Conservation (phyloP, 2,797 vertebrate genomes). For the Argyrosomus regius region DNA sequence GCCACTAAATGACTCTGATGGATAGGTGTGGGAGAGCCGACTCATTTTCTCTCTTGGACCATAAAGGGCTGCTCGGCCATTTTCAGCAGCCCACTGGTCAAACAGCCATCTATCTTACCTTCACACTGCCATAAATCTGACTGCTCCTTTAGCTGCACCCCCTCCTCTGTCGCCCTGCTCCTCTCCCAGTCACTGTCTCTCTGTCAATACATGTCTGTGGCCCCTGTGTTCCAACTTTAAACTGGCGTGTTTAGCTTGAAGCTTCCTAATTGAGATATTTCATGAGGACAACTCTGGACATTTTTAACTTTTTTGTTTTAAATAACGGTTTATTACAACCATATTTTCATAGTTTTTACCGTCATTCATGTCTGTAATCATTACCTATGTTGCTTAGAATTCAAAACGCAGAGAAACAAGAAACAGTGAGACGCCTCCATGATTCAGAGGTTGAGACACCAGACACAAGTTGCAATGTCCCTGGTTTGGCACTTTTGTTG, state of each 20-base stretch:
- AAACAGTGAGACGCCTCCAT: not conserved
- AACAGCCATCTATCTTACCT: constrained; percentile 78
- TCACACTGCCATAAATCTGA: constrained; percentile 76
- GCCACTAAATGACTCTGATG: constrained; percentile 81
- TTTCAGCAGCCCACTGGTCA: constrained; percentile 83
- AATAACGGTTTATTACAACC: not conserved
- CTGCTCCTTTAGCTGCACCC: constrained; percentile 47
- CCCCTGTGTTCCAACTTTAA: not conserved
- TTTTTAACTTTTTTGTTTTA: not conserved
- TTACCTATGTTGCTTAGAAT: not conserved
- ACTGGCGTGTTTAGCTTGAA: not conserved
- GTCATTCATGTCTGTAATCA: not conserved
- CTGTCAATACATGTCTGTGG: not conserved
- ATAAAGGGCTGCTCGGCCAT: constrained; percentile 78
- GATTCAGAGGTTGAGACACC: not conserved
- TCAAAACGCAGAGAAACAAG: not conserved
- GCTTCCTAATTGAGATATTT: not conserved
- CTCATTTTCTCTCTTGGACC: constrained; percentile 80
- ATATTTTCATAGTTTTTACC: not conserved
- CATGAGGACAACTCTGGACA: not conserved
- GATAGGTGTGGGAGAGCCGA: constrained; percentile 75
- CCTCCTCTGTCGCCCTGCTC: not conserved
- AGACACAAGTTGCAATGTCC: not conserved
- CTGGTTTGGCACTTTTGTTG: not conserved
- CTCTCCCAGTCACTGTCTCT: not conserved